Evolutionary conservation across 1,140 invertebrate genomes (phyloP), one percentile per base, ranked within the genome.

Genomic region (Aplysia californica): DNA sequence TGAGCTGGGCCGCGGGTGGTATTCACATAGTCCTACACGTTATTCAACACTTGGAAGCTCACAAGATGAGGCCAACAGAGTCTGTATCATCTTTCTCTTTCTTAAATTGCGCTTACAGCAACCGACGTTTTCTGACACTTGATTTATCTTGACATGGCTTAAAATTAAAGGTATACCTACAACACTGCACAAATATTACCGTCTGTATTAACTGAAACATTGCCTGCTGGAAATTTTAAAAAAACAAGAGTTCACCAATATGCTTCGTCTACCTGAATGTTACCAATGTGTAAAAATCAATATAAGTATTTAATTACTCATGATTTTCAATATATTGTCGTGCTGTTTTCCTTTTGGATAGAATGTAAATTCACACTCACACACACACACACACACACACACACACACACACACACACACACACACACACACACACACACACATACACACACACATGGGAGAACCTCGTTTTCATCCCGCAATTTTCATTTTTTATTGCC

Each of bases 1-100:
- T n/a, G n/a, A n/a, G n/a, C n/a, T n/a, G n/a, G n/a, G n/a, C n/a
- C n/a, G n/a, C n/a, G n/a, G n/a, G n/a, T n/a, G n/a, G n/a, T n/a
- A n/a, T n/a, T n/a, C n/a, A n/a, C n/a, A n/a, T n/a, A n/a, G n/a
- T n/a, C n/a, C n/a, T n/a, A n/a, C n/a, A n/a, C n/a, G n/a, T n/a
- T n/a, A n/a, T n/a, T n/a, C n/a, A n/a, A n/a, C n/a, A n/a, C 6
- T 33, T 29, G 26, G 29, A 64, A 29, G 29, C 36, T 5, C 31
- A 64, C 26, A 15, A 5, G 6, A 64, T 64, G 59, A 64, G 36
- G n/a, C 10, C 31, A 29, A 33, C 71, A 64, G 70, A 74, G 21
- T 68, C 69, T 1, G 35, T 77, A 18, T 29, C 33, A 23, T 39
- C 70, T 26, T 31, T 33, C 0, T 81, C 76, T 23, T 59, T 6